Evolutionary conservation across 2,797 vertebrate genomes (phyloP).

Genomic region (Coluber constrictor): DNA sequence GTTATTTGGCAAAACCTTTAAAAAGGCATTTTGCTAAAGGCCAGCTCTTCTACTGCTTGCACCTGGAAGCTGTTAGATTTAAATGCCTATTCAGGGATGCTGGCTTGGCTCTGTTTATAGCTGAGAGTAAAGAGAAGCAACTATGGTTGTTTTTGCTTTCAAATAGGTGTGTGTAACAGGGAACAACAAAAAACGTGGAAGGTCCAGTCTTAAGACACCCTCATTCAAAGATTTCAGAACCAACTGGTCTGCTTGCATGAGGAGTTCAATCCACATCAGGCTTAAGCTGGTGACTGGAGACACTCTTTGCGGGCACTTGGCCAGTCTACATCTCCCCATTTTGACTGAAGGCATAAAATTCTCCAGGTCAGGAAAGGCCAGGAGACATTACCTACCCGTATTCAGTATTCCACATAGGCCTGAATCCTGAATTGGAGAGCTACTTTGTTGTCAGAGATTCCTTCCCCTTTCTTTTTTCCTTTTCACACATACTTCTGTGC

Average conservation of each 20-base stretch:
- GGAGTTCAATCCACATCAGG: not conserved
- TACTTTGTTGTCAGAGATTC: not conserved
- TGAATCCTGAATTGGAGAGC: not conserved
- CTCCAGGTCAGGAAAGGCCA: not conserved
- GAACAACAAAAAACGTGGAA: not conserved
- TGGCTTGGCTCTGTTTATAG: not conserved
- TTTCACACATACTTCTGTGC: not conserved
- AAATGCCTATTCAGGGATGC: not conserved
- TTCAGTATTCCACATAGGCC: not conserved
- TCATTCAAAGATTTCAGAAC: not conserved
- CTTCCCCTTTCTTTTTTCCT: not conserved
- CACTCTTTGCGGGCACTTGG: not conserved
- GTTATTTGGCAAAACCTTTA: not conserved
- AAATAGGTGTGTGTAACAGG: no score
- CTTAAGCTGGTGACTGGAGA: not conserved
- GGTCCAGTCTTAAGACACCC: not conserved
- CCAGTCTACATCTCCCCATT: not conserved
- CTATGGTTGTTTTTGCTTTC: not conserved
- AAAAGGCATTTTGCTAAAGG: not conserved
- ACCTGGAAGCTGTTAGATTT: not conserved
- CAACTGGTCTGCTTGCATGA: not conserved
- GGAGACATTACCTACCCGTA: not conserved
- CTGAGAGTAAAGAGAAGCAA: not conserved
- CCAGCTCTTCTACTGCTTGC: not conserved
- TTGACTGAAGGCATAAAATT: not conserved